These are phyloP conservation scores for Drepanosiphum platanoidis DNA, from an alignment of 2,888 invertebrate species.

Conservation along the genomic window DNA sequence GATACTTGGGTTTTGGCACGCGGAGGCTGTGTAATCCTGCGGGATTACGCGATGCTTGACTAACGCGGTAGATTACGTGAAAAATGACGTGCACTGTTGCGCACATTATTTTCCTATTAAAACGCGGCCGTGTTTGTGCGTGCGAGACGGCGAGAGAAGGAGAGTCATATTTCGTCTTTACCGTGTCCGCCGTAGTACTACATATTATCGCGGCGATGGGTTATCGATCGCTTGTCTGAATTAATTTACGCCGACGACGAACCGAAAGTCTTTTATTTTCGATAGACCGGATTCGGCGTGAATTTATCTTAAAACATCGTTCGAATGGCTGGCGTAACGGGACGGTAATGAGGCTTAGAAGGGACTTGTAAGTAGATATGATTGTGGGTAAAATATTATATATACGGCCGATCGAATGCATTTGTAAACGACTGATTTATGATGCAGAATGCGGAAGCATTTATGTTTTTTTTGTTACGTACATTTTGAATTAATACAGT, in stretches of 20 bases:
- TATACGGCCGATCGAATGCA: too few species aligned
- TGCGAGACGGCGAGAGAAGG: too few species aligned
- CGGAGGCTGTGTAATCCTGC: conserved; percentile 23
- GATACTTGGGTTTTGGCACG: conserved; percentile 31
- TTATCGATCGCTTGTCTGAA: not conserved
- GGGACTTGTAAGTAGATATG: too few species aligned
- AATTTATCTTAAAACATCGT: not conserved
- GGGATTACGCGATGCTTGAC: conserved; percentile 39
- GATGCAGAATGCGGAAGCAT: too few species aligned
- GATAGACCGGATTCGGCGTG: not conserved
- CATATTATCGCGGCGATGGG: not conserved
- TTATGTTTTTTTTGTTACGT: too few species aligned
- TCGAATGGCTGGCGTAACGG: not conserved
- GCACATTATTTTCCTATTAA: conserved; percentile 52
- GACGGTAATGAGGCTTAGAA: too few species aligned
- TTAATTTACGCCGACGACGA: not conserved
- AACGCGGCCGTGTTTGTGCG: not conserved
- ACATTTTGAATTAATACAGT: too few species aligned
- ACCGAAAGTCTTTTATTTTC: not conserved
- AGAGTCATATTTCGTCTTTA: not conserved
- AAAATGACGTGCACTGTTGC: conserved; percentile 49
- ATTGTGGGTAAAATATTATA: too few species aligned
- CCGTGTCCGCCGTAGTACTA: not conserved
- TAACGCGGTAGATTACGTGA: conserved; percentile 51
- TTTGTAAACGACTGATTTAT: too few species aligned